Conservation (phyloP, 2,888 invertebrate genomes). For the Rhamphomyia laevipes region DNA sequence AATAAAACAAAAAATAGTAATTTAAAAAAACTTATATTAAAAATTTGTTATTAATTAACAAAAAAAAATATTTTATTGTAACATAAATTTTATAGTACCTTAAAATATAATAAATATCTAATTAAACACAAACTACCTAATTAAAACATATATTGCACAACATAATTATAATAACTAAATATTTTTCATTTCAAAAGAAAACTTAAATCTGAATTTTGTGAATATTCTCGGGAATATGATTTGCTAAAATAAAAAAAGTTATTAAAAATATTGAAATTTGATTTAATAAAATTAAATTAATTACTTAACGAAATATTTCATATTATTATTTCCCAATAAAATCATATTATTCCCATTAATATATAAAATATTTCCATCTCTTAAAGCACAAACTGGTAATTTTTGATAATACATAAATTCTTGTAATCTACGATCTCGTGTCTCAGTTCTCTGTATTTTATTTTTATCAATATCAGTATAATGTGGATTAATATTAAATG, state of each 20-base stretch:
- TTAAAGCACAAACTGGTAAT: slow-evolving; percentile 49
- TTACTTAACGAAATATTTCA: slow-evolving; percentile 49
- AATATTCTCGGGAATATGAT: background rate
- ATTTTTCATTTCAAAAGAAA: background rate
- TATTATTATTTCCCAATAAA: slow-evolving; percentile 47
- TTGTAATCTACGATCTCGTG: slow-evolving; percentile 52
- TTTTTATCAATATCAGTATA: slow-evolving; percentile 47
- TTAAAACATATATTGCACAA: too few species aligned
- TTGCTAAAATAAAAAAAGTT: slow-evolving; percentile 24
- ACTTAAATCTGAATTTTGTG: background rate
- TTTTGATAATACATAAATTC: slow-evolving; percentile 51
- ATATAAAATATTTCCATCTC: slow-evolving; percentile 51
- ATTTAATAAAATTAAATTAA: slow-evolving; percentile 14
- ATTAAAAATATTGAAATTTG: background rate
- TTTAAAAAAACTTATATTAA: too few species aligned
- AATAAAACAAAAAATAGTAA: too few species aligned
- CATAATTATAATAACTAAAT: too few species aligned
- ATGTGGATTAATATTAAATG: slow-evolving; percentile 72
- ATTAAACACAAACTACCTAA: too few species aligned
- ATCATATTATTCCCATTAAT: slow-evolving; percentile 43
- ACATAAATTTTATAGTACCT: too few species aligned
- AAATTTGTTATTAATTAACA: too few species aligned
- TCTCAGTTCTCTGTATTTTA: slow-evolving; percentile 57
- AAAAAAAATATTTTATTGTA: too few species aligned
- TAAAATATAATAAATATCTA: too few species aligned